Evolutionary conservation across 2,888 invertebrate species (phyloP).

Genomic region (Neoaliturus tenellus): DNA sequence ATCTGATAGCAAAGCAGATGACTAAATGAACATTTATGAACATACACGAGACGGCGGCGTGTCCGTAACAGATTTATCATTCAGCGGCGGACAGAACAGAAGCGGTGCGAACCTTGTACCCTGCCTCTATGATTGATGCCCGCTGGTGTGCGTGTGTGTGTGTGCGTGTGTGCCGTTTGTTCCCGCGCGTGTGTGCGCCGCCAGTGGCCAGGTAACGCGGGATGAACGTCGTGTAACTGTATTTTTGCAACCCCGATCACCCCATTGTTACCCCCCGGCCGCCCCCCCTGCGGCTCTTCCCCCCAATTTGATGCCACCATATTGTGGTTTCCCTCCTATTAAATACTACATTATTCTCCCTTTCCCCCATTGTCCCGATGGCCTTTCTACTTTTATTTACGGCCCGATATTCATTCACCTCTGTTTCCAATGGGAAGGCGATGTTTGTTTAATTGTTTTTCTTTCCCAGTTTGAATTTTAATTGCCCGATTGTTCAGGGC

Average conservation of each 20-base stretch:
- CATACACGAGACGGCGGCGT: neutral
- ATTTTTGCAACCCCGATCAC: conserved; percentile 42
- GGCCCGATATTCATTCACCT: conserved; percentile 35
- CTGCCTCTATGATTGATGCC: neutral
- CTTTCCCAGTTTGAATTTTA: conserved; percentile 2
- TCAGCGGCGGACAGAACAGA: neutral
- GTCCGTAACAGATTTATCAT: neutral
- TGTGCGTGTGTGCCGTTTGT: neutral
- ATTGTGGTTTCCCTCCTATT: conserved; percentile 51
- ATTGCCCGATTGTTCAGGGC: neutral
- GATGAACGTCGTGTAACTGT: conserved; percentile 21
- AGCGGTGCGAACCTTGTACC: neutral
- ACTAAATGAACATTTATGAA: no score
- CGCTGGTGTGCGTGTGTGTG: neutral
- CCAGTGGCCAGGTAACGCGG: neutral
- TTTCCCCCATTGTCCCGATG: conserved; percentile 20
- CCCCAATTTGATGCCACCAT: conserved; percentile 37
- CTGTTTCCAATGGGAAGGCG: conserved; percentile 17
- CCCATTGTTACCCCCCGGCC: conserved; percentile 6
- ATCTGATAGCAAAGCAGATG: no score
- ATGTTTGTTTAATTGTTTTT: conserved; percentile 26
- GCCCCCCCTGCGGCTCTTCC: neutral
- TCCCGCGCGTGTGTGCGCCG: neutral
- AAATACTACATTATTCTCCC: conserved; percentile 42
- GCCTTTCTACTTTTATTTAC: conserved; percentile 27